Evolutionary conservation across 2,888 invertebrate genomes (phyloP).

Genomic region (Erebia epiphron): DNA sequence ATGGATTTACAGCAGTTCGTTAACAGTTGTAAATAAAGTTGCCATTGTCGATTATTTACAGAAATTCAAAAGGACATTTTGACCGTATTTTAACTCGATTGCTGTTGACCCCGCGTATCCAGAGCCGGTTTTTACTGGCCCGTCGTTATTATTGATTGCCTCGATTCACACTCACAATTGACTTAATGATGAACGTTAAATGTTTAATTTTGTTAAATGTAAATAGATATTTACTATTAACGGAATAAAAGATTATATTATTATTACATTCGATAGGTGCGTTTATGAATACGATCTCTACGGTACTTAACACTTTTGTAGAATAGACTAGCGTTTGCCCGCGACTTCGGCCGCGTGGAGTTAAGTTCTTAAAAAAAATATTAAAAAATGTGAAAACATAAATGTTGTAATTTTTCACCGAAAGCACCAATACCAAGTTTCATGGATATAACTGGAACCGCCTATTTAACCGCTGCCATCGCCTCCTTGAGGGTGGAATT

Average conservation of each 20-base stretch:
- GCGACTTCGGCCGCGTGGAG: too few relatives aligned
- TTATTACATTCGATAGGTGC: neutral
- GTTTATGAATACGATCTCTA: too few relatives aligned
- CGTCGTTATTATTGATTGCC: constrained; percentile 68
- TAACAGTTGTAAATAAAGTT: neutral
- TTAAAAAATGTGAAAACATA: too few relatives aligned
- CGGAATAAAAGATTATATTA: neutral
- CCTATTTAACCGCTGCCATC: too few relatives aligned
- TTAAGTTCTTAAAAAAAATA: too few relatives aligned
- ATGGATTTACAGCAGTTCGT: neutral
- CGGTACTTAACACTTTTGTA: too few relatives aligned
- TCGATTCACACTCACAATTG: constrained; percentile 43
- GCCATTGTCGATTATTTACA: constrained; percentile 20
- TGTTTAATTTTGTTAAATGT: constrained; percentile 16
- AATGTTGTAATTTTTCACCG: too few relatives aligned
- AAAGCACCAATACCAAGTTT: too few relatives aligned
- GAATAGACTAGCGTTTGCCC: too few relatives aligned
- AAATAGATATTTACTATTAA: neutral
- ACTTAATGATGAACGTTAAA: constrained; percentile 28
- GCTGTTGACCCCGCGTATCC: constrained; percentile 57
- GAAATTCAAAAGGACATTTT: constrained; percentile 44
- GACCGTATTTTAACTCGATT: constrained; percentile 65
- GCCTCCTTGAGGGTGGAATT: too few relatives aligned
- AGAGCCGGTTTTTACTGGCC: constrained; percentile 72
- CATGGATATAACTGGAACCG: too few relatives aligned